Base-by-base conservation (phyloP, 2,113 vertebrate species). In the Pseudopipra pipra region DNA sequence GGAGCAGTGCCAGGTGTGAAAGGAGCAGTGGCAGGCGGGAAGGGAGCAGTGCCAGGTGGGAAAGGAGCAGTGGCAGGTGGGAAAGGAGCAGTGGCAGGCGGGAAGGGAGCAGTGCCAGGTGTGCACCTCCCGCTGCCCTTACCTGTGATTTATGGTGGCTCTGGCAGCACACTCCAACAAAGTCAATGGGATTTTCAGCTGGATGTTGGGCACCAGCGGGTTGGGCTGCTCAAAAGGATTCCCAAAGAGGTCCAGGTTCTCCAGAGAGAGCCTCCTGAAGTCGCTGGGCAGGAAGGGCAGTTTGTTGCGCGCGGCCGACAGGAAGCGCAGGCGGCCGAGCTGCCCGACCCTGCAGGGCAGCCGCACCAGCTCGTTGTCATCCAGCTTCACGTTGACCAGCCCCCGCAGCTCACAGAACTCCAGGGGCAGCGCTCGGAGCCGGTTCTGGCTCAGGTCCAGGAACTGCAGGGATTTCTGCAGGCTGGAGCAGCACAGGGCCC, bases 371-470 rank as follows among this genome's bases (percentile, higher is more conserved):
- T 98, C 96, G 59, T 99, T 99, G 96, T 99, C 98, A 7, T 99
- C 99, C 23, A 99, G 97, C 92, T 99, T 98, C 61, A 99, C 96
- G 73, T 97, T 97, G 33, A 98, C 91, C 4, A 99, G 98, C 78
- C 97, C 98, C 47, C 56, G 95, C 66, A 99, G 98, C 79, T 98
- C 98, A 95, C 99, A 99, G 83, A 99, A 99, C 97, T 99, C 98
- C 14, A 98, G 28, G 0, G 99, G 99, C 25, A 99, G 98, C 0
- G 95, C 98, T 82, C 85, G 98, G 11, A 99, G 98, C 82, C 96
- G 98, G 93, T 99, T 99, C 79, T 99, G 99, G 96, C 99, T 99
- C 83, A 99, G 98, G 97, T 99, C 99, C 96, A 99, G 97, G 59
- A 97, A 78, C 90, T 98, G 98, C 43, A 99, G 98, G 27, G 99